Evolutionary conservation across 2,797 vertebrate genomes (phyloP).

Genomic region (Stomatorhinus walkeri): DNA sequence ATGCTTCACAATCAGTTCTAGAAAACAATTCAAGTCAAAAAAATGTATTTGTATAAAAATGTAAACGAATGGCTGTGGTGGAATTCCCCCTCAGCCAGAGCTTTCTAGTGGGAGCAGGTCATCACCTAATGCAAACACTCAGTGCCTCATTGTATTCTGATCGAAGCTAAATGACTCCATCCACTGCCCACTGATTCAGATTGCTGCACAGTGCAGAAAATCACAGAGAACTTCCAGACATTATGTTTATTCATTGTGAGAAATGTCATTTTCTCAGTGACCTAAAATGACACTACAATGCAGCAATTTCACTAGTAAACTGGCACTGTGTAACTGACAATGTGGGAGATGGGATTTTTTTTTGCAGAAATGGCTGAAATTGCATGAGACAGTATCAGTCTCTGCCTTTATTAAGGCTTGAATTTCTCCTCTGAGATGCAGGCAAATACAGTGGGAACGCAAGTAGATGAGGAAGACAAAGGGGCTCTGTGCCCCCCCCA

Average conservation of each 20-base stretch:
- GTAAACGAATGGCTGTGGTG: neutral
- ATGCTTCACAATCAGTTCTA: neutral
- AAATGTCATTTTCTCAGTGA: constrained; percentile 9
- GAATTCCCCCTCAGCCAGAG: neutral
- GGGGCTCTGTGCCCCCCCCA: neutral
- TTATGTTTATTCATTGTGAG: neutral
- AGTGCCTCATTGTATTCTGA: neutral
- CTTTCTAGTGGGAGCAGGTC: neutral
- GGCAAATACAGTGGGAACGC: neutral
- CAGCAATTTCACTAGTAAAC: neutral
- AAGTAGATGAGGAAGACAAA: neutral
- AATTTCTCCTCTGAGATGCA: neutral
- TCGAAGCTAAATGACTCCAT: neutral
- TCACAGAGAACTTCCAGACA: neutral
- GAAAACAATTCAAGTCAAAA: neutral
- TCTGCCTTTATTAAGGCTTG: neutral
- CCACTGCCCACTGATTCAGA: constrained; percentile 4
- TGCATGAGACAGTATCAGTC: neutral
- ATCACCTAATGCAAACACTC: neutral
- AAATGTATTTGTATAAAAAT: neutral
- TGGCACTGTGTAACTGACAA: neutral
- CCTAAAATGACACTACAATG: constrained; percentile 10
- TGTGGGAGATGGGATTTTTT: neutral
- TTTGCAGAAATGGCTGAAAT: neutral
- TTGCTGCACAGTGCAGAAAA: neutral